phyloP scores from a whole-genome alignment of 2,113 vertebrate species.

The Anhinga rufa region DNA sequence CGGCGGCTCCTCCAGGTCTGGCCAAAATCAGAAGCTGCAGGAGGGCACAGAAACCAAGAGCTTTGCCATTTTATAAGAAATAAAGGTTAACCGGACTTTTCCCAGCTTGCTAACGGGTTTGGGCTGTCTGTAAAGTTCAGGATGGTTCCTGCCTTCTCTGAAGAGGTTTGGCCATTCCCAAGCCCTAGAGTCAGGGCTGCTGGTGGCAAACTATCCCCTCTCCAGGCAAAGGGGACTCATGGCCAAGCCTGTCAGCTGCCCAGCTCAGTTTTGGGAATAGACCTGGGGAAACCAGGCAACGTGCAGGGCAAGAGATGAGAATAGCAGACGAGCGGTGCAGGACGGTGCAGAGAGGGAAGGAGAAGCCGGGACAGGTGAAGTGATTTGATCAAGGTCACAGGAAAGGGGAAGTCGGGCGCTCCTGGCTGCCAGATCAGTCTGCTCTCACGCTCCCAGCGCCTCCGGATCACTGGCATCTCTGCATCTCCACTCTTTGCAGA shows the following conservation, averaged over 20 bases:
- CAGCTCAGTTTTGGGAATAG: background rate
- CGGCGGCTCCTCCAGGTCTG: background rate
- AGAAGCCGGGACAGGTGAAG: background rate
- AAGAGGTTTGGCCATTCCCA: background rate
- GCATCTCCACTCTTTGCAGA: background rate
- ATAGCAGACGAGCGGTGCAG: background rate
- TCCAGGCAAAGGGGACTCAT: background rate
- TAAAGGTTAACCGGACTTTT: background rate
- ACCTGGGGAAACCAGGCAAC: background rate
- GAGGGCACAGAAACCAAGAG: background rate
- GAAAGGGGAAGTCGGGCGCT: background rate
- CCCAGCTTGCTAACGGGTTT: background rate
- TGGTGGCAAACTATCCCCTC: background rate
- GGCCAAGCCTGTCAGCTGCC: background rate
- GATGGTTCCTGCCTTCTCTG: background rate
- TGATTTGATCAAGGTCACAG: background rate
- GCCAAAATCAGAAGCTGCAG: background rate
- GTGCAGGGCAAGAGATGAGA: background rate
- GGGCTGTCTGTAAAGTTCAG: background rate
- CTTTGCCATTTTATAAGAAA: background rate
- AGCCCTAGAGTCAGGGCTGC: background rate
- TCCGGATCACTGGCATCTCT: rapidly evolving
- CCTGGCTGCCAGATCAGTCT: background rate
- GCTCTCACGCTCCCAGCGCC: background rate
- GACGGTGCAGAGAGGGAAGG: background rate